phyloP scores from a whole-genome alignment of 2,113 vertebrate species.

The Globicephala melas region DNA sequence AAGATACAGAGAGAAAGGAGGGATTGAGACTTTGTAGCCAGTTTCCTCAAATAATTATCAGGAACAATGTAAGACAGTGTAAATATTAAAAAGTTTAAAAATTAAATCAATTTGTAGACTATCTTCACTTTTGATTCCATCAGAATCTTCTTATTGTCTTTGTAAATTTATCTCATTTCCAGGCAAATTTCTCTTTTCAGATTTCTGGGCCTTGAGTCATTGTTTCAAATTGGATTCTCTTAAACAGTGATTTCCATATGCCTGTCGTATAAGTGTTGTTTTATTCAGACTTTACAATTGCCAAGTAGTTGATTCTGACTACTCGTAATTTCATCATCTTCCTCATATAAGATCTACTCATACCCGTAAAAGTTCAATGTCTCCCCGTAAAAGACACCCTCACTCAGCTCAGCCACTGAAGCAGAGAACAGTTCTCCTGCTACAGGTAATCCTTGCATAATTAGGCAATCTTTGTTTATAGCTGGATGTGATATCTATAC shows the following conservation, averaged over 20 bases:
- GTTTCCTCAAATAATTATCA: neutral
- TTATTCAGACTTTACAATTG: neutral
- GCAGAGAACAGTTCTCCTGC: neutral
- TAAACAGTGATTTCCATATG: neutral
- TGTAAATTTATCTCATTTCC: neutral
- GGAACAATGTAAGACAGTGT: neutral
- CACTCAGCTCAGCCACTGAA: neutral
- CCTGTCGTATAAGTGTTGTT: neutral
- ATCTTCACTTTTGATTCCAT: neutral
- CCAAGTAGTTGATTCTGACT: neutral
- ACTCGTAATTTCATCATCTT: neutral
- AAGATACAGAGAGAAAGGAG: neutral
- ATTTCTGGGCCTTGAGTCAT: neutral
- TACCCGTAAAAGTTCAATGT: neutral
- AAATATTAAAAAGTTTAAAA: neutral
- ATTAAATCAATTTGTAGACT: neutral
- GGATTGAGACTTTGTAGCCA: neutral
- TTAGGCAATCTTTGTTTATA: neutral
- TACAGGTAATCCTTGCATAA: neutral
- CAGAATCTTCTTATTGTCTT: neutral
- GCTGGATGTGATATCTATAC: neutral
- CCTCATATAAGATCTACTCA: neutral
- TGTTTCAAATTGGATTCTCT: neutral
- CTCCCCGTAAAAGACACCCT: neutral
- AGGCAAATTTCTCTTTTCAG: neutral